Base-by-base conservation (phyloP, 2,888 invertebrate genomes). In the Monochamus alternatus region DNA sequence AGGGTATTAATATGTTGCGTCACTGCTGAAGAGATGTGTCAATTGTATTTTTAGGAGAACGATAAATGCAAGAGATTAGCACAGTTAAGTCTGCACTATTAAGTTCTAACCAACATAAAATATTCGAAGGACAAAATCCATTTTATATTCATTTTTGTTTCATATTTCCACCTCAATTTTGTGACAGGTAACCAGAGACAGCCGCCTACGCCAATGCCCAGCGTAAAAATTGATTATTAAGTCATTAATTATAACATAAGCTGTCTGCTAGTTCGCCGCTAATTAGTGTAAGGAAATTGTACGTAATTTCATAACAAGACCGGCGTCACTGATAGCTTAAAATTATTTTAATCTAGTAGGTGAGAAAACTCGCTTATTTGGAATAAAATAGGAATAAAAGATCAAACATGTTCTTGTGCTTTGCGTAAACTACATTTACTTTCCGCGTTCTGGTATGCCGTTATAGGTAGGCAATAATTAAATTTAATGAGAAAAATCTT, bases 401-500 rank as follows among this genome's bases (percentile, higher is more conserved):
- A 30, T 31, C 7, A 60, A 47, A 22, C 10, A 51, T n/a, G 43
- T 71, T 71, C 62, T 62, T 60, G 44, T 47, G 47, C 9, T 47
- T 60, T 43, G 30, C 69, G 44, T 59, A 62, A 44, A 31, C 51
- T 62, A 60, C 70, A 62, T 51, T 60, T 69, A 60, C 69, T 69
- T 60, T 60, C 69, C 31, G 69, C 60, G 60, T 69, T 71, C 71
- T 71, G 52, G 62, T 52, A 69, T 69, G 10, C 63, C 32, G 63
- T 71, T 44, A 47, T 8, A 5, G 12, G 47, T 30, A 8, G 8
- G 52, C 30, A 38, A 7, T 63, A 71, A 71, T 71, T 71, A 71
- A 63, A 14, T 63, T 62, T 62, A 47, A 44, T 31, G 60, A 30
- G 5, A 12, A 47, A 70, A 70, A 70, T 60, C 8, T 14, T 31